A percentile compares a stretch with the other conserved stretches of the same genome.
Evolutionary conservation across 2,888 invertebrate genomes (phyloP).

Genomic region (Machimus rusticus): DNA sequence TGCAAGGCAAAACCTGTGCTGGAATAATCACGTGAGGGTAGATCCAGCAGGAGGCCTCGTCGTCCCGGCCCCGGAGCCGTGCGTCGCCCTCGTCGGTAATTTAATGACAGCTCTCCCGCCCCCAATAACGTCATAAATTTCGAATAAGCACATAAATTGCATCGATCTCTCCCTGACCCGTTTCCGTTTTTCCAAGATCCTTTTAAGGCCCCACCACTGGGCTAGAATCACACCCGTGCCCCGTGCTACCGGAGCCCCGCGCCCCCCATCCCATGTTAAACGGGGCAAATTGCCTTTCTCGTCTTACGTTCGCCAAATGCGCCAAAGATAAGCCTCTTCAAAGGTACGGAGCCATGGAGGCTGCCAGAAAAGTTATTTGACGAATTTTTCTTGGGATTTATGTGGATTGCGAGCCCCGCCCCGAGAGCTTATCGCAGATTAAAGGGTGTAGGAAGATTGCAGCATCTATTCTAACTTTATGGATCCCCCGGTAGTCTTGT

Average conservation of each 20-base stretch:
- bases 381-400: constrained; percentile 20
- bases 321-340: not conserved
- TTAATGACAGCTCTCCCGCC: not conserved
- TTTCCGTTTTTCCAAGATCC: not conserved
- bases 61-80: not conserved
- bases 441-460: constrained; percentile 16
- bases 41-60: not conserved
- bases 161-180: constrained; percentile 22
- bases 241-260: too few relatives aligned
- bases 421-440: constrained; percentile 26
- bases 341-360: not conserved
- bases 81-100: not conserved
- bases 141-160: constrained; percentile 10
- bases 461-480: not conserved
- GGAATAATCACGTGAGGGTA: not conserved
- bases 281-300: not conserved
- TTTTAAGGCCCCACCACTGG: not conserved
- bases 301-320: not conserved
- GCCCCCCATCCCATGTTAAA: not conserved
- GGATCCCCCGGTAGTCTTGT: not conserved
- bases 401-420: not conserved
- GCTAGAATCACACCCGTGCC: not conserved
- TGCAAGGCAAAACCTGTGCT: not conserved
- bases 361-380: constrained; percentile 19
- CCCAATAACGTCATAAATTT: constrained; percentile 2